These are phyloP conservation scores for Alectura lathami DNA, from an alignment of 2,113 vertebrate species.

Conservation along the genomic window DNA sequence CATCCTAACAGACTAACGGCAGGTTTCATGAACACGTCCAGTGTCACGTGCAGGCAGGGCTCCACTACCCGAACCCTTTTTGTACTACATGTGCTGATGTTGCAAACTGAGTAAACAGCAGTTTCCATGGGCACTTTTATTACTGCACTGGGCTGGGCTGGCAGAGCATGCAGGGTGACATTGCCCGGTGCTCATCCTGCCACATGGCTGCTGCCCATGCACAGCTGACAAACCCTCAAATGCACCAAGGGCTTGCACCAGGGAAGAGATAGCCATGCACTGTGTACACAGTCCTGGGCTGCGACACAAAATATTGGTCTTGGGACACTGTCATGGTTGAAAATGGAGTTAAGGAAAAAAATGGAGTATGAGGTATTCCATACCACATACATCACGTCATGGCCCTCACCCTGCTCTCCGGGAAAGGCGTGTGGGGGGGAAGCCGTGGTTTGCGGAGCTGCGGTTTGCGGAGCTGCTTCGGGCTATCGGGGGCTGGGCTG, in stretches of 20 bases:
- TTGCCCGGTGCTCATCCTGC: fast-evolving
- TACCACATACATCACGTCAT: no score
- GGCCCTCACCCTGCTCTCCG: no score
- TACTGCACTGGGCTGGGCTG: not conserved
- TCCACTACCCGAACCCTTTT: not conserved
- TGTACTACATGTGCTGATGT: fast-evolving
- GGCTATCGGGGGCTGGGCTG: no score
- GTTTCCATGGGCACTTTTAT: not conserved
- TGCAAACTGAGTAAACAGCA: not conserved
- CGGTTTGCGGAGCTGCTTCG: no score
- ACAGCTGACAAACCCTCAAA: not conserved
- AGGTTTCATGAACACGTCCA: not conserved
- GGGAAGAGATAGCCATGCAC: fast-evolving
- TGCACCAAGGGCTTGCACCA: not conserved
- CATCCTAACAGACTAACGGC: not conserved
- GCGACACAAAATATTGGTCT: fast-evolving
- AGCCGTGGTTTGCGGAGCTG: no score
- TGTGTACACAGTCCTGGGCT: not conserved
- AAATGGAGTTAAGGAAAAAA: no score
- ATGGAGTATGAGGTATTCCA: no score
- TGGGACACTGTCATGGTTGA: no score
- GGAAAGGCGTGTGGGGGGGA: no score
- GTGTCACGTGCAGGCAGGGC: not conserved
- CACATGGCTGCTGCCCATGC: fast-evolving
- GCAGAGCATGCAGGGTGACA: not conserved